These are phyloP conservation scores for Agapornis canus DNA, from an alignment of 2,797 vertebrate genomes.

Conservation along the genomic window DNA sequence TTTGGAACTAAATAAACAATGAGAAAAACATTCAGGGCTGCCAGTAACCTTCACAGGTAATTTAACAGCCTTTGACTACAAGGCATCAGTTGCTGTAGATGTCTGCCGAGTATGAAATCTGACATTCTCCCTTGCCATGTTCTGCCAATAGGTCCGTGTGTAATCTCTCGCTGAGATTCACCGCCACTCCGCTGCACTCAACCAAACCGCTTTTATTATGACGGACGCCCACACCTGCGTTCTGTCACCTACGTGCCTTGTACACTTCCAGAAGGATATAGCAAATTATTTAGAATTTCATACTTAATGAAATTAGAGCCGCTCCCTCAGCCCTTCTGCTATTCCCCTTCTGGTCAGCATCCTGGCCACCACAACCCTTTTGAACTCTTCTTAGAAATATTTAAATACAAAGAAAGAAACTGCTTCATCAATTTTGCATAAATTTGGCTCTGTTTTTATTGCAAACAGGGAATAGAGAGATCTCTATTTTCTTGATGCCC, in stretches of 20 bases:
- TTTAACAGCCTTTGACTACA: constrained; percentile 79
- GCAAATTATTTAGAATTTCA: neutral
- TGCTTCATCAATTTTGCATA: neutral
- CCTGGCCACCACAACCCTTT: neutral
- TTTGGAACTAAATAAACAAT: constrained; percentile 81
- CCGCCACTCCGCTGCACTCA: constrained; percentile 21
- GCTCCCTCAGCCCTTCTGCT: neutral
- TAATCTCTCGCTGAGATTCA: constrained; percentile 57
- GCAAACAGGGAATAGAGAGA: neutral
- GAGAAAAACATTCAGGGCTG: constrained; percentile 77
- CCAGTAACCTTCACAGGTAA: constrained; percentile 81
- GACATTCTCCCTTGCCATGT: constrained; percentile 75
- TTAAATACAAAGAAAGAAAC: neutral
- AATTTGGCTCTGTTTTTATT: neutral
- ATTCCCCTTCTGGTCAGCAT: neutral
- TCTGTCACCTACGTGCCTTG: constrained; percentile 38
- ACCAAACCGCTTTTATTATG: constrained; percentile 38
- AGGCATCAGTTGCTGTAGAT: constrained; percentile 76
- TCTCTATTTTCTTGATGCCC: neutral
- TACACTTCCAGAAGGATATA: neutral
- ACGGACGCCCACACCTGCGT: constrained; percentile 49
- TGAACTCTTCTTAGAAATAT: neutral
- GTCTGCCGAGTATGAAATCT: constrained; percentile 77
- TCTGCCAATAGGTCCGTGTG: constrained; percentile 57
- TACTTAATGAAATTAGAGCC: neutral